These are phyloP conservation scores for Zelleria hepariella DNA, from an alignment of 2,888 invertebrate species.

Conservation along the genomic window DNA sequence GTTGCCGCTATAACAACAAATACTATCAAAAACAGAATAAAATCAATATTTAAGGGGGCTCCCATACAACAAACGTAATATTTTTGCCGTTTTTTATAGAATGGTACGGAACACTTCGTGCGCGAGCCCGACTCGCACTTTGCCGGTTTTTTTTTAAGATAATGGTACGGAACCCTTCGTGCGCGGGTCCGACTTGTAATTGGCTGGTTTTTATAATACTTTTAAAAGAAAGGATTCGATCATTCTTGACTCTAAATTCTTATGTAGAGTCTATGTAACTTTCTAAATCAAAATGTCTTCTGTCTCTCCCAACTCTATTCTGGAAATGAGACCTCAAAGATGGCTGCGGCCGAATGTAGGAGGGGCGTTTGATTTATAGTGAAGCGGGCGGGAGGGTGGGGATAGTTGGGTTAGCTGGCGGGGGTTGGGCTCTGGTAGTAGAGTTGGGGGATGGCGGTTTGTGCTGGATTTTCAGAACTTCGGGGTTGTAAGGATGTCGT, in stretches of 20 bases:
- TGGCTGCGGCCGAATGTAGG: slow-evolving; percentile 2
- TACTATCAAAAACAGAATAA: background rate
- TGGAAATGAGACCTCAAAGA: slow-evolving; percentile 5
- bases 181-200: background rate
- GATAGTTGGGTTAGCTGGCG: background rate
- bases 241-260: no score
- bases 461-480: no score
- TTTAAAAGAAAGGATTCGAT: background rate
- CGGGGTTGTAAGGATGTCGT: no score
- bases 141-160: no score
- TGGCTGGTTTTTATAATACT: background rate
- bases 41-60: no score
- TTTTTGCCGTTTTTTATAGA: no score
- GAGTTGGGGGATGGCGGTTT: background rate
- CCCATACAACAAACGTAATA: no score
- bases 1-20: no score
- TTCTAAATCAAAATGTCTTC: background rate
- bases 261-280: no score
- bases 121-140: no score
- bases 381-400: background rate
- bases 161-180: no score
- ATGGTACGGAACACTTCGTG: no score
- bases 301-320: background rate
- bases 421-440: background rate
- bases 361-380: slow-evolving; percentile 5